phyloP scores from a whole-genome alignment of 2,888 invertebrate species.

The Cistogaster globosa region DNA sequence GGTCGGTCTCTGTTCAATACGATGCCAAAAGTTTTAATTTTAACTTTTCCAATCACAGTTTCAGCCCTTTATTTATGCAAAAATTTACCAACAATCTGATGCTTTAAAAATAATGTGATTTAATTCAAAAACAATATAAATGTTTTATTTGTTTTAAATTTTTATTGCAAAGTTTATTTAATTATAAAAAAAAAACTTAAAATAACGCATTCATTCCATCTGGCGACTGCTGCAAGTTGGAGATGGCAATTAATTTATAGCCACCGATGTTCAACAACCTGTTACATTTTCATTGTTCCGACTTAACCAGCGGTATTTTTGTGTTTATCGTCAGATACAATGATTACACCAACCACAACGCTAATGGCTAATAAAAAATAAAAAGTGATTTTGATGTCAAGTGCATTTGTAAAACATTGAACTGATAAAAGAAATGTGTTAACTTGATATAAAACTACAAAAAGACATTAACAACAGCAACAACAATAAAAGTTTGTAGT shows the following conservation, averaged over 20 bases:
- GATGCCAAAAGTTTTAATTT: no score
- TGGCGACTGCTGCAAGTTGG: slow-evolving; percentile 31
- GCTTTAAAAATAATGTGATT: neutral
- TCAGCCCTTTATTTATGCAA: no score
- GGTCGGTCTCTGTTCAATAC: no score
- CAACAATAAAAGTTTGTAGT: neutral
- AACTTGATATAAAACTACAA: slow-evolving; percentile 8
- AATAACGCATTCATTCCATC: slow-evolving; percentile 14
- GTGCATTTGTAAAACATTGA: slow-evolving; percentile 48
- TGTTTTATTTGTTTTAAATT: slow-evolving; percentile 19
- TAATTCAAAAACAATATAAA: neutral
- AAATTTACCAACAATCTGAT: neutral
- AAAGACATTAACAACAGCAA: neutral
- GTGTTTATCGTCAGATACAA: slow-evolving; percentile 9
- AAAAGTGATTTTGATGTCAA: slow-evolving; percentile 55
- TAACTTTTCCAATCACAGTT: no score
- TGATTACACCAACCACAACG: slow-evolving; percentile 23
- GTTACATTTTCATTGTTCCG: slow-evolving; percentile 67
- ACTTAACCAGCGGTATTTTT: slow-evolving; percentile 39
- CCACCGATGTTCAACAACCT: slow-evolving; percentile 61
- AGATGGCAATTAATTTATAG: slow-evolving; percentile 59
- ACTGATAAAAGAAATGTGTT: slow-evolving; percentile 50
- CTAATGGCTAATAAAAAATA: slow-evolving; percentile 17
- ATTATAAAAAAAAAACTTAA: slow-evolving; percentile 36
- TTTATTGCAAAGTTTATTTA: slow-evolving; percentile 33